Percentiles rank a stretch among this genome's conserved stretches.
These are phyloP conservation scores for Glossosoma conforme DNA, from an alignment of 1,140 invertebrate species.

Conservation along the genomic window DNA sequence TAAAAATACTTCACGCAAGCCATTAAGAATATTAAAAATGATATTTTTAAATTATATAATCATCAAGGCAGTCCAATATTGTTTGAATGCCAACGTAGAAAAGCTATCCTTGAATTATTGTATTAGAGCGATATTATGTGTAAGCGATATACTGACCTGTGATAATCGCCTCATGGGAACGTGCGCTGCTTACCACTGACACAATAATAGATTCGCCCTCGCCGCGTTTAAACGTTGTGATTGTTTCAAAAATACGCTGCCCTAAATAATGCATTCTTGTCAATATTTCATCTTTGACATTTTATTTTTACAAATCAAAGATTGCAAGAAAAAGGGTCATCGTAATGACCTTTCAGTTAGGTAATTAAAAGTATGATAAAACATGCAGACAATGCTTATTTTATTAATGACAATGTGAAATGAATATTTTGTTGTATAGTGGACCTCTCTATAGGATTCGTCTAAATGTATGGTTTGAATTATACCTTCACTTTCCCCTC, in stretches of 20 bases:
- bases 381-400: conserved; percentile 8
- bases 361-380: background rate
- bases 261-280: conserved; percentile 45
- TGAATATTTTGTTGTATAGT: conserved; percentile 11
- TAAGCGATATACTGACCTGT: conserved; percentile 51
- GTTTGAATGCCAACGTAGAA: background rate
- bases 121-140: conserved; percentile 21
- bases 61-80: conserved; percentile 4
- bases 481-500: conserved; percentile 44
- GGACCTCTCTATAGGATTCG: background rate
- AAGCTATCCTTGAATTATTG: conserved; percentile 24
- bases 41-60: conserved; percentile 1
- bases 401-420: conserved; percentile 7
- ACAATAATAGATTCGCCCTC: conserved; percentile 57
- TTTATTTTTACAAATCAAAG: background rate
- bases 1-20: conserved; percentile 22
- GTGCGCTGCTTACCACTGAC: conserved; percentile 57
- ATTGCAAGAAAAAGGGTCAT: background rate
- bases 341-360: background rate
- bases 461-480: conserved; percentile 5
- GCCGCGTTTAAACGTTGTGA: conserved; percentile 55
- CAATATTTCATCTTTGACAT: background rate
- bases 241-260: conserved; percentile 52
- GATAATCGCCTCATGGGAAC: conserved; percentile 56
- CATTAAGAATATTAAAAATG: conserved; percentile 12